These are phyloP conservation scores for Rousettus leschenaultii DNA, from an alignment of 2,113 vertebrate genomes.

Conservation along the genomic window DNA sequence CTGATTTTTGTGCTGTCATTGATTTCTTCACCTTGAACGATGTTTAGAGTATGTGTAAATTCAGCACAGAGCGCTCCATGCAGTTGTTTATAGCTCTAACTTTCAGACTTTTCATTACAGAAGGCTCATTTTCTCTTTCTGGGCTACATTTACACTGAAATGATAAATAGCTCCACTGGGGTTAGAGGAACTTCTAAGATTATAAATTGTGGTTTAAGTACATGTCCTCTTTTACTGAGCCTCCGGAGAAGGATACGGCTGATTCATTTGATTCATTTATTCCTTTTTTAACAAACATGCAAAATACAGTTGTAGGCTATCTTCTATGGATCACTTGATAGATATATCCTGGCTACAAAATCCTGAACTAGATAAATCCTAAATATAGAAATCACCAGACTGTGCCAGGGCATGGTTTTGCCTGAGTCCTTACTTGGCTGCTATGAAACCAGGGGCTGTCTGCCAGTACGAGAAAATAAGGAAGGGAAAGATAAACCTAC, in stretches of 20 bases:
- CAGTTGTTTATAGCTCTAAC: constrained; percentile 45
- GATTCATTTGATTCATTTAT: neutral
- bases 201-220: constrained; percentile 46
- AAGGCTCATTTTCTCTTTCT: constrained; percentile 43
- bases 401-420: neutral
- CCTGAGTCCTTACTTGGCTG: neutral
- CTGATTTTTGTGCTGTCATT: constrained; percentile 18
- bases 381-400: neutral
- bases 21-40: constrained; percentile 50
- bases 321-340: neutral
- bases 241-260: neutral
- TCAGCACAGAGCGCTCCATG: neutral
- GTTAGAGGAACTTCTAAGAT: neutral
- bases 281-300: constrained; percentile 43
- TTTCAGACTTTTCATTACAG: constrained; percentile 47
- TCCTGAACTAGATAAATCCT: neutral
- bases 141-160: constrained; percentile 20
- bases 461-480: neutral
- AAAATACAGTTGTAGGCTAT: neutral
- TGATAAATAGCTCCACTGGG: constrained; percentile 5
- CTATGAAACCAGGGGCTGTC: neutral
- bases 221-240: neutral
- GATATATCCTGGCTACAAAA: neutral
- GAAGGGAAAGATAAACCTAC: neutral
- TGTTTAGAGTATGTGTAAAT: constrained; percentile 17